phyloP scores from a whole-genome alignment of 2,888 invertebrate genomes.

The Brenthis ino region DNA sequence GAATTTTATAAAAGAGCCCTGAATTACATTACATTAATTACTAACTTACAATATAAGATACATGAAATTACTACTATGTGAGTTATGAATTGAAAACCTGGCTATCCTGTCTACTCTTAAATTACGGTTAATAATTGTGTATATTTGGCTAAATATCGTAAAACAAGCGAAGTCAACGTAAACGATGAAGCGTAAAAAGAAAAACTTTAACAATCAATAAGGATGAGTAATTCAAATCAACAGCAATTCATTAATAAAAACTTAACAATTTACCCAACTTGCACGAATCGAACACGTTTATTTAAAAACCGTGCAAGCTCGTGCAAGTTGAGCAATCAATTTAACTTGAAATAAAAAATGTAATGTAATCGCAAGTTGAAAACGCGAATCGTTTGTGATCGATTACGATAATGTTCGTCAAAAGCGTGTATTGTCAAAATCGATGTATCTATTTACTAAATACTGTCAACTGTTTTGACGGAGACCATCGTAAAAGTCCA shows the following conservation, averaged over 20 bases:
- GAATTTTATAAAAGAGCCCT: conserved; percentile 52
- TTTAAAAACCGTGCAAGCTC: conserved; percentile 35
- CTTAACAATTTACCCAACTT: conserved; percentile 62
- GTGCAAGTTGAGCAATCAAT: conserved; percentile 35
- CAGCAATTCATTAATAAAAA: conserved; percentile 76
- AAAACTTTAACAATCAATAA: conserved; percentile 73
- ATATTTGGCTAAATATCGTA: conserved; percentile 76
- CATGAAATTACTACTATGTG: conserved; percentile 67
- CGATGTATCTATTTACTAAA: conserved; percentile 10
- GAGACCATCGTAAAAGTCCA: conserved; percentile 15
- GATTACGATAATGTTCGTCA: conserved; percentile 19
- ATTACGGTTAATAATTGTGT: conserved; percentile 74
- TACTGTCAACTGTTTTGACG: conserved; percentile 13
- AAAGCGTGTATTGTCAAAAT: conserved; percentile 29
- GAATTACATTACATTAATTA: conserved; percentile 80
- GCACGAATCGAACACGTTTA: conserved; percentile 32
- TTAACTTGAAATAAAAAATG: conserved; percentile 72
- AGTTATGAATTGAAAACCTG: conserved; percentile 80
- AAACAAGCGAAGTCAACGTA: conserved; percentile 69
- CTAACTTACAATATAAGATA: conserved; percentile 73
- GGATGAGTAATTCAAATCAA: conserved; percentile 79
- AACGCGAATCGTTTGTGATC: conserved; percentile 30
- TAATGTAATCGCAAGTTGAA: conserved; percentile 74
- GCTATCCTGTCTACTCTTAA: conserved; percentile 80
- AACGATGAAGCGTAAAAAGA: conserved; percentile 66